Percentiles rank a stretch among this genome's conserved stretches.
Conservation (phyloP, 2,888 invertebrate species). For the Oscheius onirici region DNA sequence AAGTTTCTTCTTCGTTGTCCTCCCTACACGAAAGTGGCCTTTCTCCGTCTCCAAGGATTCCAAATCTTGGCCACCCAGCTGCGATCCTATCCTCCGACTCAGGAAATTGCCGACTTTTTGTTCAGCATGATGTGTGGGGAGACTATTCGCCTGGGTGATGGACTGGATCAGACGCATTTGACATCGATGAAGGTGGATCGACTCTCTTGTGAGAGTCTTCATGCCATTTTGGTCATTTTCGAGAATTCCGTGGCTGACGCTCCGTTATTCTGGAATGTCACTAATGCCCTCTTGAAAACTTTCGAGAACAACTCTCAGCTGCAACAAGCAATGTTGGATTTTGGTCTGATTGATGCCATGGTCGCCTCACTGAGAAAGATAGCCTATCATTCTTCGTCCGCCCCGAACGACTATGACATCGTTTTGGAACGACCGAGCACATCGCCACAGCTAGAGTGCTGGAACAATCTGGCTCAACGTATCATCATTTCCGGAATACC, state of each 20-base stretch:
- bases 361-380: constrained; percentile 46
- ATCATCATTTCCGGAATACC: constrained; percentile 50
- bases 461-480: constrained; percentile 55
- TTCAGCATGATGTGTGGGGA: constrained; percentile 67
- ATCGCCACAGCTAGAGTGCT: constrained; percentile 56
- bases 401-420: constrained; percentile 32
- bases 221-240: constrained; percentile 52
- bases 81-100: constrained; percentile 44
- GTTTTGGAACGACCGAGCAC: constrained; percentile 34
- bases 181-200: constrained; percentile 53
- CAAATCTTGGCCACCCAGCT: constrained; percentile 66
- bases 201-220: constrained; percentile 58
- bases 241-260: constrained; percentile 58
- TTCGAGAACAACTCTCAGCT: constrained; percentile 64
- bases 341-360: constrained; percentile 60
- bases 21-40: constrained; percentile 48
- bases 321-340: constrained; percentile 63
- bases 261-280: constrained; percentile 63
- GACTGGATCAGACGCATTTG: constrained; percentile 60
- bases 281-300: constrained; percentile 63
- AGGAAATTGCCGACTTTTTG: constrained; percentile 57
- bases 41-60: constrained; percentile 61
- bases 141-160: constrained; percentile 61
- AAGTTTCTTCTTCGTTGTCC: constrained; percentile 59
- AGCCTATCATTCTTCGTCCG: constrained; percentile 27